These are phyloP conservation scores for Ferrisia virgata DNA, from an alignment of 2,888 invertebrate species.

Conservation along the genomic window DNA sequence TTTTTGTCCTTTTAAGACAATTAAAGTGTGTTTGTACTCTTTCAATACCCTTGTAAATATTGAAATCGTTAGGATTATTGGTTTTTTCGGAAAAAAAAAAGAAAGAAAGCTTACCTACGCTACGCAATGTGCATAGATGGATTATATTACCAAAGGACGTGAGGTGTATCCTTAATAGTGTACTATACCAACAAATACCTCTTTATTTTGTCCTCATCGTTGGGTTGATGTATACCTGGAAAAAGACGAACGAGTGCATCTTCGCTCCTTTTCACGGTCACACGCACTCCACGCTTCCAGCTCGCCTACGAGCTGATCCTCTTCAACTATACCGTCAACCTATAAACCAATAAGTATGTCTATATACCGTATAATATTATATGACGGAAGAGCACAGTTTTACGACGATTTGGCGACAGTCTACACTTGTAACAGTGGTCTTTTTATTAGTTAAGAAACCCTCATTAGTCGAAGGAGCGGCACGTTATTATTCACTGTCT, in stretches of 20 bases:
- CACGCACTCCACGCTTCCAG: neutral
- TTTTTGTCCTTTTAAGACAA: no score
- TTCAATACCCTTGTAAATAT: no score
- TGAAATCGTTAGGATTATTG: no score
- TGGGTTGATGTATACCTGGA: no score
- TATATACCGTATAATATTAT: neutral
- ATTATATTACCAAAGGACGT: no score
- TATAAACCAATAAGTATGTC: neutral
- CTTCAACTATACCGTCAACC: neutral
- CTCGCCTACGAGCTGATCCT: neutral
- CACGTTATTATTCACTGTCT: conserved; percentile 38
- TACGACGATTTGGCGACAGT: conserved; percentile 43
- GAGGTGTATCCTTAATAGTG: no score
- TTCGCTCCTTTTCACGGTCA: neutral
- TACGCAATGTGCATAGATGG: no score
- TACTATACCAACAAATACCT: no score
- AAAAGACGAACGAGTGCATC: neutral
- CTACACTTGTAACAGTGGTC: conserved; percentile 41
- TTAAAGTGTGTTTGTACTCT: no score
- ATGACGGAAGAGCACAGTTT: conserved; percentile 30
- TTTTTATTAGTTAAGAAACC: conserved; percentile 30
- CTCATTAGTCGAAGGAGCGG: conserved; percentile 42
- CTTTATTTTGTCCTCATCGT: no score
- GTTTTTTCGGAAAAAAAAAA: no score
- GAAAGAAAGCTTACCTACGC: no score